Evolutionary conservation across 2,888 invertebrate genomes (phyloP), one percentile per base, ranked within the genome.

Genomic region (Caenorhabditis sinica): DNA sequence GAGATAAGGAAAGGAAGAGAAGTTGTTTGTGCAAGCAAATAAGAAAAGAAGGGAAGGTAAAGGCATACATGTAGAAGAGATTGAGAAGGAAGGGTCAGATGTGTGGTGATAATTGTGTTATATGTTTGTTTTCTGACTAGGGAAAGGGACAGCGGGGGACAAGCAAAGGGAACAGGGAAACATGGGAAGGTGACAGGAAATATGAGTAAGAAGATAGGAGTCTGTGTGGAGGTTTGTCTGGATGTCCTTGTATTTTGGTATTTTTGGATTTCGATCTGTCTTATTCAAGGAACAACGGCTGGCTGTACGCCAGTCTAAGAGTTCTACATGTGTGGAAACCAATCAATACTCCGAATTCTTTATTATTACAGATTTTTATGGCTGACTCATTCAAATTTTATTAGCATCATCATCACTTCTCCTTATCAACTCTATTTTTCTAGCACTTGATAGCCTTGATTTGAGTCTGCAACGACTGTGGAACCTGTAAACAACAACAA

Each of bases 401-500:
- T 40, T 63, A 63, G 4, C 49, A 20, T 15, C 40, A 65, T 43
- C 49, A 49, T 45, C 25, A 53, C 33, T 33, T 36, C 43, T 11
- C 28, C 30, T 74, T 23, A 36, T 43, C 53, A 60, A 15, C 9
- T 65, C 28, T 4, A 25, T 58, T 28, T n/a, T n/a, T 23, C 45
- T 53, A 84, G 49, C 80, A 84, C 45, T 84, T 80, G 72, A 84
- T 84, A 45, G 69, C 36, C 33, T 73, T 80, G 76, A 84, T 60
- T 80, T 84, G 69, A 56, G 79, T 65, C 30, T 40, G 65, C 20
- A 82, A 33, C 0, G 60, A 9, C 36, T 69, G 63, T 23, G 82
- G 76, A 20, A 76, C 82, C 82, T 82, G 63, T n/a, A 75, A 68
- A 30, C 43, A 43, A 33, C 28, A 25, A 66, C 28, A 15, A 15